A percentile compares a stretch with the other conserved stretches of the same genome.
Conservation (phyloP, 2,113 vertebrate genomes). For the Cromileptes altivelis region DNA sequence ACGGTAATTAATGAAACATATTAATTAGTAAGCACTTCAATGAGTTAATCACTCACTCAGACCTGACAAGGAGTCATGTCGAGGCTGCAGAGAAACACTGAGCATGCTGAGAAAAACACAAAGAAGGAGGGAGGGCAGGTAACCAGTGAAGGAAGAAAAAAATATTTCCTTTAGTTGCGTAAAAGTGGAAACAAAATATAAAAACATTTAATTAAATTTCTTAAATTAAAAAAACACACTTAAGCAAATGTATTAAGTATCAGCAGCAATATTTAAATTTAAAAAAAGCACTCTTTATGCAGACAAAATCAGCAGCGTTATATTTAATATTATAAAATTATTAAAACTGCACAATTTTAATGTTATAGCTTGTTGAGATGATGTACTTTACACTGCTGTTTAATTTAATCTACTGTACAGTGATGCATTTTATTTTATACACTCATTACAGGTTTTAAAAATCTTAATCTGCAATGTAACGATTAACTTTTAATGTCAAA, state of each 20-base stretch:
- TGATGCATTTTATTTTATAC: conserved; percentile 47
- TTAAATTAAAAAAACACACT: neutral
- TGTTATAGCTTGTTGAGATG: conserved; percentile 21
- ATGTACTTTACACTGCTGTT: conserved; percentile 32
- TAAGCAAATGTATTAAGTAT: neutral
- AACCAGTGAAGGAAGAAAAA: neutral
- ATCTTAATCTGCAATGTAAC: conserved; percentile 23
- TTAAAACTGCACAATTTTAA: conserved; percentile 47
- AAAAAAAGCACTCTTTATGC: conserved; percentile 9
- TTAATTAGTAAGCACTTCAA: conserved; percentile 63
- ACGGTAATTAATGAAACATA: conserved; percentile 68
- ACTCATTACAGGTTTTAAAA: conserved; percentile 31
- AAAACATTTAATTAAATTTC: neutral
- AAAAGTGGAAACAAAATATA: neutral
- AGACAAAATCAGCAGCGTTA: neutral
- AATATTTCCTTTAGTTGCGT: neutral
- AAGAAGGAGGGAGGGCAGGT: conserved; percentile 7
- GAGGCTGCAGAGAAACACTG: conserved; percentile 14
- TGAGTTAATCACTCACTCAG: conserved; percentile 62
- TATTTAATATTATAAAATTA: conserved; percentile 42
- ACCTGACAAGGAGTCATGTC: conserved; percentile 40
- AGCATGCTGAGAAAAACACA: conserved; percentile 9
- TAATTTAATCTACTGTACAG: conserved; percentile 50
- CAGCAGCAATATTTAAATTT: conserved; percentile 22
- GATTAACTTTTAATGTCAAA: conserved; percentile 49